Percentiles rank a stretch among this genome's conserved stretches.
These are phyloP conservation scores for Brienomyrus longianalis DNA, from an alignment of 2,113 vertebrate genomes.

Conservation along the genomic window DNA sequence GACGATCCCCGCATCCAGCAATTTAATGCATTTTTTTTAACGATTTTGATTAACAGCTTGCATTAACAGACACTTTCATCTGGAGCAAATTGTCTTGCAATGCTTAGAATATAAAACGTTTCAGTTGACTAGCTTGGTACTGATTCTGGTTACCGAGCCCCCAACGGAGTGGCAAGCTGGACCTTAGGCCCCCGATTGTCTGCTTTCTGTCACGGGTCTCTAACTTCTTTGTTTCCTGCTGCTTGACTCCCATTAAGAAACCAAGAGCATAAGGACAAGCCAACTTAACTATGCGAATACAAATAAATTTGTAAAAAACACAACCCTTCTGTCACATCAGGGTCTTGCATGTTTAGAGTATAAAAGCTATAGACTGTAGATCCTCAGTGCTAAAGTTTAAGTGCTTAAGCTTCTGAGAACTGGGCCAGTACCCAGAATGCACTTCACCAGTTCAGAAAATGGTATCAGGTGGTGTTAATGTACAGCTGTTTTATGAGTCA, in stretches of 20 bases:
- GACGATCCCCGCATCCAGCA: neutral
- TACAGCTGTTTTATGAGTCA: neutral
- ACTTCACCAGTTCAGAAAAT: constrained; percentile 1
- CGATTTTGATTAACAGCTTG: neutral
- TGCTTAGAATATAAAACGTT: neutral
- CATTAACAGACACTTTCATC: neutral
- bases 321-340: neutral
- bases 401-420: neutral
- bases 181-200: neutral
- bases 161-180: neutral
- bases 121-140: neutral
- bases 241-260: neutral
- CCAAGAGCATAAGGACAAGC: neutral
- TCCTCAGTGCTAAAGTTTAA: neutral
- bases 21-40: too few relatives aligned
- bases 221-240: neutral
- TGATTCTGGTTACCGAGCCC: neutral
- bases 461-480: neutral
- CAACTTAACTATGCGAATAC: neutral
- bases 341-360: neutral
- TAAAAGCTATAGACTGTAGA: neutral
- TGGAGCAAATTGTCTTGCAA: neutral
- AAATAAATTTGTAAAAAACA: neutral
- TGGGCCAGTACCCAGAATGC: neutral
- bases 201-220: neutral